Evolutionary conservation across 2,888 invertebrate genomes (phyloP), one percentile per base, ranked within the genome.

Genomic region (Scaptomyza cyrtandrae): DNA sequence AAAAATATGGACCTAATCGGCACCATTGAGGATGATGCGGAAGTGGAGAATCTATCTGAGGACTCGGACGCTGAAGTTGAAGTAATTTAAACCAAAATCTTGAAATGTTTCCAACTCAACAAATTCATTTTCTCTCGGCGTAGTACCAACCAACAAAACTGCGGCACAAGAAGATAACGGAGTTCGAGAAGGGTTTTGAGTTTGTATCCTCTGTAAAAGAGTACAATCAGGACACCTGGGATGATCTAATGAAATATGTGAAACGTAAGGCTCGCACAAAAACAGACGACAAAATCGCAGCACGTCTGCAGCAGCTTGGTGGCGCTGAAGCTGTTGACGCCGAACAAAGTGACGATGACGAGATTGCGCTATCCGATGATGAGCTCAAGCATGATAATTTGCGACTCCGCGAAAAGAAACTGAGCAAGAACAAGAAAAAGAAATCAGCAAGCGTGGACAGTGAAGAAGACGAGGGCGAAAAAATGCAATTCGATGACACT

Each of bases 111-210:
- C 2, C 3, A 43, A 16, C 9, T 37, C 2, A 39, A n/a, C 39
- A 39, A 14, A 41, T 2, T 24, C 6, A 24, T 46, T n/a, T 45
- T n/a, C 16, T 93, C 45, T 19, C 56, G 50, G 11, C 43, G 71
- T 88, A 97, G 97, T 95, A 96, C 92, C 97, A 97, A 93, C 97
- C 97, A 39, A 95, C 95, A 0, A 96, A 96, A 90, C 94, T 95
- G 79, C 96, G 96, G 78, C 94, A 94, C 39, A 95, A 94, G 68
- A 94, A 94, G 75, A 94, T 94, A 72, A 95, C 95, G 0, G 96
- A 97, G 80, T 97, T 98, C 82, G 95, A 96, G 87, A 94, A 94
- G n/a, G 94, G 94, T 33, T 98, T 98, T 89, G 93, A 96, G 79
- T 98, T 98, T 93, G 95, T 96, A 37, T 94, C 95, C 11, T 95